Conservation (phyloP, 2,113 vertebrate species). For the Festucalex cinctus region DNA sequence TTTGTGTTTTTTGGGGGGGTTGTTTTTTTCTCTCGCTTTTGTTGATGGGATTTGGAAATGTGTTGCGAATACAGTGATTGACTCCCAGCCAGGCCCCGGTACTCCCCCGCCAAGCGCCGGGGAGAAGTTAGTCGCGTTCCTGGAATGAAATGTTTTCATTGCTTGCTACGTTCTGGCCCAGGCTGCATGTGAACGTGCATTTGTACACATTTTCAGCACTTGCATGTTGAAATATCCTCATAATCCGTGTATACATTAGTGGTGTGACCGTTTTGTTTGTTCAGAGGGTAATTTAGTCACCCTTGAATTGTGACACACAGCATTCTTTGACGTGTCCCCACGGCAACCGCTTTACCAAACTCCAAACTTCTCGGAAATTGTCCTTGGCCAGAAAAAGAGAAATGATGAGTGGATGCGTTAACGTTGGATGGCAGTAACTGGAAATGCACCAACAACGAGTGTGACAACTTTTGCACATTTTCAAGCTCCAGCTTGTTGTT, state of each 20-base stretch:
- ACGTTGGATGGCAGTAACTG: constrained; percentile 6
- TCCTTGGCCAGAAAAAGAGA: not conserved
- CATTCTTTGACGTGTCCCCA: constrained; percentile 4
- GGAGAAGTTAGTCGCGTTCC: constrained; percentile 36
- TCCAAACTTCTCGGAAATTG: not conserved
- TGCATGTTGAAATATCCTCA: constrained; percentile 11
- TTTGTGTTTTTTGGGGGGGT: constrained; percentile 49
- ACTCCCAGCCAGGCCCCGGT: constrained; percentile 45
- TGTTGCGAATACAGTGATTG: constrained; percentile 45
- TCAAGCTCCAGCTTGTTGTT: not conserved
- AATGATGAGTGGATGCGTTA: constrained; percentile 2
- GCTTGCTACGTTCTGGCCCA: constrained; percentile 31
- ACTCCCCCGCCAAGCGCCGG: constrained; percentile 28
- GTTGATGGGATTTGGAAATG: constrained; percentile 18
- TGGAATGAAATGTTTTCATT: constrained; percentile 39
- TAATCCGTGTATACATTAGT: too few relatives aligned
- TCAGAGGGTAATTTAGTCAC: not conserved
- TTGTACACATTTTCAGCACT: not conserved
- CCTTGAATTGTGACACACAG: not conserved
- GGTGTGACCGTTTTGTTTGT: constrained; percentile 14
- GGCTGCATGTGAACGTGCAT: not conserved
- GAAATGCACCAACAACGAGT: constrained; percentile 1
- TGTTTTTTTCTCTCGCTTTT: constrained; percentile 35
- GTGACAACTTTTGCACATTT: not conserved
- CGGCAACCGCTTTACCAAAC: not conserved